Evolutionary conservation across 2,888 invertebrate species (phyloP).

Genomic region (Mechanitis mazaeus): DNA sequence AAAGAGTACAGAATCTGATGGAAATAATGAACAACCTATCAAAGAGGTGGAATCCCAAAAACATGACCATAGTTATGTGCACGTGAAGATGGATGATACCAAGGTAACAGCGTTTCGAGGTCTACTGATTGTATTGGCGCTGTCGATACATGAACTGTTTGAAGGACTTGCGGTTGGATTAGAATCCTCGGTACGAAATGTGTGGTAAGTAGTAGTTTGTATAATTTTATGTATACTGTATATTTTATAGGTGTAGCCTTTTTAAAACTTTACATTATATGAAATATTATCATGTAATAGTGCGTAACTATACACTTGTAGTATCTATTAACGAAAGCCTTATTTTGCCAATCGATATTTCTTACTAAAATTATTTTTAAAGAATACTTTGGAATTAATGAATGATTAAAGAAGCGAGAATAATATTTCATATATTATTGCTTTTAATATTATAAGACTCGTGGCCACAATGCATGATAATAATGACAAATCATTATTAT

Average conservation of each 20-base stretch:
- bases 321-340: too few relatives aligned
- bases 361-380: too few relatives aligned
- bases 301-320: too few relatives aligned
- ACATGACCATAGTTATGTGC: conserved; percentile 53
- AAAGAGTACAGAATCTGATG: conserved; percentile 33
- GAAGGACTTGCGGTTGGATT: conserved; percentile 90
- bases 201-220: conserved; percentile 45
- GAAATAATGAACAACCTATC: conserved; percentile 27
- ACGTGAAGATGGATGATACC: conserved; percentile 48
- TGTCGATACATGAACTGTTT: conserved; percentile 86
- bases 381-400: too few relatives aligned
- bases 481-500: too few relatives aligned
- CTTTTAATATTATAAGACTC: too few relatives aligned
- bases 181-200: conserved; percentile 77
- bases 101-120: conserved; percentile 79
- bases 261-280: too few relatives aligned
- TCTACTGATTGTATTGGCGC: conserved; percentile 85
- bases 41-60: conserved; percentile 39
- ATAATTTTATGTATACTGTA: conserved; percentile 28
- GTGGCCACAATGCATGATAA: too few relatives aligned
- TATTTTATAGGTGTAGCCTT: neutral
- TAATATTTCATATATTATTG: too few relatives aligned
- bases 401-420: too few relatives aligned
- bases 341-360: too few relatives aligned
- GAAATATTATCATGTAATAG: too few relatives aligned